Base-by-base conservation (phyloP, 2,113 vertebrate genomes). In the Genyomyrus donnyi region DNA sequence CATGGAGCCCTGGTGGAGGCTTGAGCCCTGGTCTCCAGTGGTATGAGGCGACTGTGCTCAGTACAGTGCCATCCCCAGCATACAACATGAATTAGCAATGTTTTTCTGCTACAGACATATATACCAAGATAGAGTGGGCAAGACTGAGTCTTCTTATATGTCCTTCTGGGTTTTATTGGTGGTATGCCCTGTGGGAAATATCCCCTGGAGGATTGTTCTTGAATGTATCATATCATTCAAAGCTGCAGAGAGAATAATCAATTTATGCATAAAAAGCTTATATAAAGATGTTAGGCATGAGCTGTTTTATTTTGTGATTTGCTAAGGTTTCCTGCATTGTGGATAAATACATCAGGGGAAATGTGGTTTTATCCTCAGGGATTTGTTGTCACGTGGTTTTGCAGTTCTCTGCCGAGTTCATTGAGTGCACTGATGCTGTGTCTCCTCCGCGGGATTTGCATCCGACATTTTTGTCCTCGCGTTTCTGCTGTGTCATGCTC, bases 401-500 rank as follows among this genome's bases (percentile, higher is more conserved):
- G 50, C 85, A 52, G 27, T 1, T 48, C 24, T 85, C 83, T 13
- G 46, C 27, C 5, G 49, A 17, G 50, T 56, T 53, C 85, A 50
- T 3, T 19, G 17, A 10, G 50, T 53, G 15, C 85, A 19, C 85
- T 7, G 42, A 24, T 46, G n/a, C 70, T 5, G 48, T 0, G 4
- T 83, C 74, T n/a, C 74, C 10, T 17, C 24, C 19, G 5, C 46
- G 24, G 56, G 56, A 24, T 66, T 9, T 45, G 45, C 48, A 15
- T 49, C 70, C 52, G n/a, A 21, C 88, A 53, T 21, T 2, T 49
- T 88, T 87, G 49, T 31, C 39, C 39, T 45, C 42, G 19, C 50
- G 6, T 24, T 89, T 89, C 42, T 83, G 74, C 88, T 89, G 88
- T 84, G 48, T 53, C 88, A 89, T 74, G 74, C 27, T 84, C 21